Evolutionary conservation across 2,888 invertebrate species (phyloP).

Genomic region (Lepetodrilus schrolli): DNA sequence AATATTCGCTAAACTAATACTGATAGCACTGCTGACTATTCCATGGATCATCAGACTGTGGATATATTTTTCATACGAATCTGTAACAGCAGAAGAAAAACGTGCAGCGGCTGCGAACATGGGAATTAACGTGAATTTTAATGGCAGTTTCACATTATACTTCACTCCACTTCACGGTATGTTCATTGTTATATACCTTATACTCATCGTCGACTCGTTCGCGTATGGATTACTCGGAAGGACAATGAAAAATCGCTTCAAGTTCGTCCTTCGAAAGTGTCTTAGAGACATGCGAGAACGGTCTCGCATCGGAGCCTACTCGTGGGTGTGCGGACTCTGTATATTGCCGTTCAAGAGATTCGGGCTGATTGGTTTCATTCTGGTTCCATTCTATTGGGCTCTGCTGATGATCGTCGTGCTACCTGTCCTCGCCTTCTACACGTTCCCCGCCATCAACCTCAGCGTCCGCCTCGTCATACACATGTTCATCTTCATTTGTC

Average conservation of each 20-base stretch:
- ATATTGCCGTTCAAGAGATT: conserved; percentile 65
- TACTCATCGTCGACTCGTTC: conserved; percentile 57
- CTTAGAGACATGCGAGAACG: conserved; percentile 61
- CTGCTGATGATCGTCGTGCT: conserved; percentile 55
- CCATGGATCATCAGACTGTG: conserved; percentile 61
- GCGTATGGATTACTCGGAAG: conserved; percentile 51
- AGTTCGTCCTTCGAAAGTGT: conserved; percentile 52
- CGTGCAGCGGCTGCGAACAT: conserved; percentile 11
- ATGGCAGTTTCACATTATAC: conserved; percentile 60
- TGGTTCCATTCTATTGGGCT: conserved; percentile 60
- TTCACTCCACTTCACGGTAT: conserved; percentile 66
- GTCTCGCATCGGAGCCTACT: conserved; percentile 40
- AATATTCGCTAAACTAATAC: conserved; percentile 47
- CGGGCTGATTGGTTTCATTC: conserved; percentile 62
- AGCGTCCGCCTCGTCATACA: conserved; percentile 59
- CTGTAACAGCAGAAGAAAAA: not conserved
- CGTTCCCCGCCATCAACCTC: conserved; percentile 66
- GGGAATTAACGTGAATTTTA: conserved; percentile 45
- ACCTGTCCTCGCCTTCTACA: conserved; percentile 59
- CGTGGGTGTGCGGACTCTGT: conserved; percentile 54
- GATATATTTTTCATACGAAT: conserved; percentile 60
- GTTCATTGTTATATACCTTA: conserved; percentile 63
- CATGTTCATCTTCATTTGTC: conserved; percentile 53
- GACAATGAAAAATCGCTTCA: conserved; percentile 49
- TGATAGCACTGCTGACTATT: conserved; percentile 50